These are phyloP conservation scores for Styela clava DNA, from an alignment of 23 tunicate species.

Conservation along the genomic window DNA sequence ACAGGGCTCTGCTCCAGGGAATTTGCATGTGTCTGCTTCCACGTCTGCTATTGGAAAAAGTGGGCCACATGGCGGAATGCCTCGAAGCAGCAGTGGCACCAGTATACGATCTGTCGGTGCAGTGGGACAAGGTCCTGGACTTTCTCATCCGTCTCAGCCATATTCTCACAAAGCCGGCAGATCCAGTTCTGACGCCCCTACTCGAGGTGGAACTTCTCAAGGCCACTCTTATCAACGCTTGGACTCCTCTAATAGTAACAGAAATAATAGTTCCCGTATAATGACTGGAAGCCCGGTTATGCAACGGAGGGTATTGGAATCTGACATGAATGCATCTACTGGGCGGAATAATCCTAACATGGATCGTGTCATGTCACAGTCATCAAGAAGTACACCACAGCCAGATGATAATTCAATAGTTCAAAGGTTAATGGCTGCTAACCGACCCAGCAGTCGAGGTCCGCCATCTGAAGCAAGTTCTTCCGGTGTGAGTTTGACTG, in stretches of 20 bases:
- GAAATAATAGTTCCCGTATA: slow-evolving; percentile 73
- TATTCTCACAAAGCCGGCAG: slow-evolving; percentile 59
- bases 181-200: slow-evolving; percentile 56
- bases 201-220: neutral
- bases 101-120: slow-evolving; percentile 40
- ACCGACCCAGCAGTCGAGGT: slow-evolving; percentile 7
- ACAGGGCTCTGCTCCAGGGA: slow-evolving; percentile 16
- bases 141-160: slow-evolving; percentile 21
- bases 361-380: slow-evolving; percentile 19
- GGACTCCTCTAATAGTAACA: slow-evolving; percentile 50
- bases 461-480: neutral
- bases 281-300: slow-evolving; percentile 33
- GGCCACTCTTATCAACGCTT: slow-evolving; percentile 37
- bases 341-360: neutral
- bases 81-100: slow-evolving; percentile 90
- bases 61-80: slow-evolving; percentile 28
- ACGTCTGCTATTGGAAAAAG: slow-evolving; percentile 52
- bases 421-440: slow-evolving; percentile 47
- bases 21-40: slow-evolving; percentile 73
- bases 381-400: slow-evolving; percentile 29
- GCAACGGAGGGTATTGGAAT: slow-evolving; percentile 47
- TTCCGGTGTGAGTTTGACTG: slow-evolving; percentile 11
- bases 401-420: slow-evolving; percentile 50
- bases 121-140: slow-evolving; percentile 5
- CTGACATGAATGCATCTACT: slow-evolving; percentile 20